phyloP scores from a whole-genome alignment of 2,113 vertebrate genomes.

The Helogale parvula region DNA sequence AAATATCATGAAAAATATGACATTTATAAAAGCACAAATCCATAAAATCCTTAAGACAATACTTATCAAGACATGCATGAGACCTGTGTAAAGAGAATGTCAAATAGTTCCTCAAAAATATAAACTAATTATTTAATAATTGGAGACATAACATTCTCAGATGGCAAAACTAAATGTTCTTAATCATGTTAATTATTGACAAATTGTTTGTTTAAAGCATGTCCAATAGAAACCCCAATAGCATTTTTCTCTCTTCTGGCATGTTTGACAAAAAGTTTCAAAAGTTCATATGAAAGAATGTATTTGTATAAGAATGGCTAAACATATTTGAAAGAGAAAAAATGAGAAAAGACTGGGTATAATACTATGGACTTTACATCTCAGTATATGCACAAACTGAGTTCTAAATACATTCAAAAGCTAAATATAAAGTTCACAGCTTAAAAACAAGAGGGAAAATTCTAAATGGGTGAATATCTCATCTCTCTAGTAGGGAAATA shows the following conservation, averaged over 20 bases:
- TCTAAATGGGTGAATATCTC: background rate
- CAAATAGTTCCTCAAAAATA: constrained; percentile 41
- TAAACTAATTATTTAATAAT: constrained; percentile 27
- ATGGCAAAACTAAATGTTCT: constrained; percentile 32
- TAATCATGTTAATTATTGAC: constrained; percentile 48
- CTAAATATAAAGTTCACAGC: background rate
- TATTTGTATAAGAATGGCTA: background rate
- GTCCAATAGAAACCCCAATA: background rate
- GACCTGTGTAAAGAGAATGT: background rate
- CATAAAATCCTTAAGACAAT: constrained; percentile 47
- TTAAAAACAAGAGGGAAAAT: background rate
- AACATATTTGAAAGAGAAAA: constrained; percentile 23
- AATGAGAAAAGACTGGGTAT: background rate
- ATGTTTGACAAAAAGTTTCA: background rate
- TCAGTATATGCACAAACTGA: background rate
- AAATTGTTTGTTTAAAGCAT: constrained; percentile 51
- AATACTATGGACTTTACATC: background rate
- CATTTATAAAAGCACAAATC: constrained; percentile 34
- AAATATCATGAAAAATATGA: background rate
- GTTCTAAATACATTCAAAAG: background rate
- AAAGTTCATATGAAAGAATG: background rate
- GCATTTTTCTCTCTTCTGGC: background rate
- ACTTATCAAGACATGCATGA: background rate
- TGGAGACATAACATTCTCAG: constrained; percentile 22
- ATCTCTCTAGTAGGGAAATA: background rate